Base-by-base conservation (phyloP, 2,113 vertebrate species). In the Excalfactoria chinensis region DNA sequence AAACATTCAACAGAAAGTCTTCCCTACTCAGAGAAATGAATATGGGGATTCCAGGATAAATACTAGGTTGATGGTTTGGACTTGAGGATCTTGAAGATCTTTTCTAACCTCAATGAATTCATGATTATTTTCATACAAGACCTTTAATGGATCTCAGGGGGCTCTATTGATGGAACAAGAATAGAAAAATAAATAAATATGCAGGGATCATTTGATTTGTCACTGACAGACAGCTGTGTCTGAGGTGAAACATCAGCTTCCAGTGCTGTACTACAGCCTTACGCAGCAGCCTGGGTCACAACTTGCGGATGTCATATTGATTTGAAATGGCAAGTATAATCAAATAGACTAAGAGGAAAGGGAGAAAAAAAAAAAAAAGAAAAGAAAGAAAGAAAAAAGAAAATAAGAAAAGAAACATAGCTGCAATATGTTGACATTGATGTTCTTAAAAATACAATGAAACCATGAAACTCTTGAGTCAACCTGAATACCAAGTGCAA, bases 181-280 rank as follows among this genome's bases (percentile, higher is more conserved):
- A 34, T 11, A 32, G 1, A 0, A 2, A 48, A 40, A 21, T 19
- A 6, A 6, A 18, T 26, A 5, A 22, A 55, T 41, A 58, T 34
- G 17, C 6, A 63, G n/a, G 6, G 28, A 46, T 78, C n/a, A 18
- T 81, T 16, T 37, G 49, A 53, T 74, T 63, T 63, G 56, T 30
- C 28, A 19, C 55, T 30, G 55, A 83, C 41, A 15, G 26, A 44
- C 78, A 90, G 49, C 49, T 70, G 78, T 37, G 26, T 56, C 17
- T 11, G 21, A 74, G 49, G 18, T 53, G 49, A 70, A 74, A 51
- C 35, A 78, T 21, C 62, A 69, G 46, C 34, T 51, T 35, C 30
- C 43, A 28, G 53, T 9, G 41, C 26, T 77, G 13, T 0, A 1
- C 32, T 49, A 30, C 51, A 83, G 66, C 55, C 23, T 49, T 13